These are phyloP conservation scores for Halcyon senegalensis DNA, from an alignment of 2,113 vertebrate genomes.

Conservation along the genomic window DNA sequence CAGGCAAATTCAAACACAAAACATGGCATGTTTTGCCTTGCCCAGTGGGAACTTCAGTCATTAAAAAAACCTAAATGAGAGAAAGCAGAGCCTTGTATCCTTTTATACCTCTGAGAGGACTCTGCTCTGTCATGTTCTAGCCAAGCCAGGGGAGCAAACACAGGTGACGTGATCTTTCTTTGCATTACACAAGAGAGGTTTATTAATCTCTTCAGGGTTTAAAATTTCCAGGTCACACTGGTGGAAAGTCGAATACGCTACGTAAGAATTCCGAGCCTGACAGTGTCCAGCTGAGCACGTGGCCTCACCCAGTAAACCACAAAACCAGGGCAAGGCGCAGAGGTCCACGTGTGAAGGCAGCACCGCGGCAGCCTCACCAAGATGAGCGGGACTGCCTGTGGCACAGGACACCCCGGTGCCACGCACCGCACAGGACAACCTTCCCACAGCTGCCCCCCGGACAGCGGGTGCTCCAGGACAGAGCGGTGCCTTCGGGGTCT, in stretches of 20 bases:
- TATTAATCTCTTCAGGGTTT: not conserved
- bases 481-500: not conserved
- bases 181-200: not conserved
- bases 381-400: not conserved
- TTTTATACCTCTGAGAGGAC: not conserved
- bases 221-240: not conserved
- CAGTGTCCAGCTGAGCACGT: fast-evolving
- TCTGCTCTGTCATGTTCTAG: not conserved
- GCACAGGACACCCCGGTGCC: not conserved
- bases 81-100: not conserved
- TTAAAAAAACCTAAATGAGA: not conserved
- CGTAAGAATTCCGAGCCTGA: not conserved
- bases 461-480: not conserved
- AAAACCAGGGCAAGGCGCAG: not conserved
- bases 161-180: not conserved
- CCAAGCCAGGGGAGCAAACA: not conserved
- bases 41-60: fast-evolving
- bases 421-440: fast-evolving
- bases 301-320: not conserved
- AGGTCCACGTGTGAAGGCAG: not conserved
- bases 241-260: not conserved
- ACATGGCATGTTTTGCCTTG: not conserved
- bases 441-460: not conserved
- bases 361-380: not conserved
- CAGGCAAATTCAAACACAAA: not conserved